Conservation (phyloP, 2,113 vertebrate genomes). For the Pollachius pollachius region DNA sequence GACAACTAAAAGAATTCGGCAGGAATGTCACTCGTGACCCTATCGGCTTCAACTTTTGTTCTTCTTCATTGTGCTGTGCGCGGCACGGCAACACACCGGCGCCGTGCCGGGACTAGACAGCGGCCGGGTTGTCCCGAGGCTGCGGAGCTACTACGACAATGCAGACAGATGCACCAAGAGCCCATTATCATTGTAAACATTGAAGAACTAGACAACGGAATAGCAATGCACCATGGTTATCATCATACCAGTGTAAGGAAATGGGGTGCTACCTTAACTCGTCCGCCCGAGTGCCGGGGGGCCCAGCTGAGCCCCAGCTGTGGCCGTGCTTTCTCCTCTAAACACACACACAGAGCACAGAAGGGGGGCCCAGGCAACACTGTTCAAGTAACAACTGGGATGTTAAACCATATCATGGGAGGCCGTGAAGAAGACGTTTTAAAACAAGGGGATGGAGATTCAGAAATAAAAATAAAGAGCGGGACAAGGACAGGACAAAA, state of each 20-base stretch:
- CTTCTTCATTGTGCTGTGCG: conserved; percentile 34
- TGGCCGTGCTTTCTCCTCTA: conserved; percentile 76
- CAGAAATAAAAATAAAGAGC: neutral
- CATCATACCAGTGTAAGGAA: conserved; percentile 79
- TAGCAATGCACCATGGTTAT: conserved; percentile 53
- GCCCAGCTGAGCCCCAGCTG: conserved; percentile 63
- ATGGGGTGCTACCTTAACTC: conserved; percentile 74
- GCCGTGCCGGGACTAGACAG: neutral
- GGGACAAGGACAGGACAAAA: conserved; percentile 23
- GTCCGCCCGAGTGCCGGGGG: conserved; percentile 64
- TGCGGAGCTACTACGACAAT: neutral
- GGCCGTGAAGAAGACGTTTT: conserved; percentile 47
- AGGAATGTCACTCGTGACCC: neutral
- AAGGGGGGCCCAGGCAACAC: conserved; percentile 63
- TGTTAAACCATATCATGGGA: conserved; percentile 60
- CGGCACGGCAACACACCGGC: conserved; percentile 21
- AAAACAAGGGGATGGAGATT: conserved; percentile 25
- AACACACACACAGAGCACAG: conserved; percentile 70
- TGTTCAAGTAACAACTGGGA: conserved; percentile 77
- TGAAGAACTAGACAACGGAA: conserved; percentile 30
- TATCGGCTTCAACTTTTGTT: conserved; percentile 43
- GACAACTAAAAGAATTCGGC: neutral
- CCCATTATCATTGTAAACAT: conserved; percentile 47
- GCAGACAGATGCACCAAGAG: conserved; percentile 51
- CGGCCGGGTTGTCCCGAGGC: too few relatives aligned